Evolutionary conservation across 1,140 invertebrate genomes (phyloP).

Genomic region (Maconellicoccus hirsutus): DNA sequence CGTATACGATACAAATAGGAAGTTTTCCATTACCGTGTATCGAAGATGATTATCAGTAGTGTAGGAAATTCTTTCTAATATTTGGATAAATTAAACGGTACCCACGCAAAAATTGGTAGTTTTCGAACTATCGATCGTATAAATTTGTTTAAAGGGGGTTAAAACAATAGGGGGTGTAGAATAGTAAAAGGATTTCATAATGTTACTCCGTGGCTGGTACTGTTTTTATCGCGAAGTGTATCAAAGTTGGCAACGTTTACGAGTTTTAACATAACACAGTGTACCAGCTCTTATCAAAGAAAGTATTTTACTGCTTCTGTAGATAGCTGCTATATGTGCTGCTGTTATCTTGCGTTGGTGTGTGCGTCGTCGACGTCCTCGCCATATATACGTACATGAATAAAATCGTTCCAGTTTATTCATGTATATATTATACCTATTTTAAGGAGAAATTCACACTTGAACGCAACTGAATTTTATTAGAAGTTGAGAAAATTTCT

Average conservation of each 20-base stretch:
- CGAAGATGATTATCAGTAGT: background rate
- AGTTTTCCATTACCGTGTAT: background rate
- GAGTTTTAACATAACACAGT: constrained; percentile 15
- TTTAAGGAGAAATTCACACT: constrained; percentile 14
- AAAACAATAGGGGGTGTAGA: constrained; percentile 10
- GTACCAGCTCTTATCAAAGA: constrained; percentile 18
- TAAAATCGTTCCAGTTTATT: constrained; percentile 15
- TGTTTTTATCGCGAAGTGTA: constrained; percentile 16
- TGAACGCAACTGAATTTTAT: constrained; percentile 10
- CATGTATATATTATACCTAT: background rate
- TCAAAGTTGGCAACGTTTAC: constrained; percentile 21
- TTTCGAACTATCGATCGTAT: constrained; percentile 8
- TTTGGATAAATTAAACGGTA: background rate
- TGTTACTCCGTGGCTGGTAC: constrained; percentile 19
- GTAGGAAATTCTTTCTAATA: background rate
- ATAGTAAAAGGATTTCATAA: constrained; percentile 19
- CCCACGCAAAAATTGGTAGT: background rate
- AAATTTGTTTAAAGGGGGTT: constrained; percentile 9
- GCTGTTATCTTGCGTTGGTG: constrained; percentile 6
- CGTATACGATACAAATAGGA: background rate
- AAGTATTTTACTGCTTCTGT: constrained; percentile 20
- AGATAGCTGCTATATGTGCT: constrained; percentile 16
- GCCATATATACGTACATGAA: background rate
- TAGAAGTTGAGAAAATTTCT: constrained; percentile 9
- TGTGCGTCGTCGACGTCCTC: background rate